Percentiles rank a stretch among this genome's conserved stretches.
These are phyloP conservation scores for Eristalinus sepulchralis DNA, from an alignment of 2,888 invertebrate species.

Conservation along the genomic window DNA sequence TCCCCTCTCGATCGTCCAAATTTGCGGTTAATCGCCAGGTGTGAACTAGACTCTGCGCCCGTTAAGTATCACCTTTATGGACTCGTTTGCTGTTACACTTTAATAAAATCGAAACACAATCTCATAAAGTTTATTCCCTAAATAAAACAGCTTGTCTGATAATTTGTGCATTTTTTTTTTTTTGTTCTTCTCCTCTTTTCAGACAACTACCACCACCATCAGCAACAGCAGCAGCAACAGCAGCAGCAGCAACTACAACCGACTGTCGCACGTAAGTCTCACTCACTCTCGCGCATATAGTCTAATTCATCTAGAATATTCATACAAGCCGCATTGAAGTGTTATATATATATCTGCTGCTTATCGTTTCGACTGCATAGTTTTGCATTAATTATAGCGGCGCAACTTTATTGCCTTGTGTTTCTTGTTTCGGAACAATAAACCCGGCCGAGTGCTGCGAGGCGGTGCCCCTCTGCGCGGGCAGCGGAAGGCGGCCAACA, in stretches of 20 bases:
- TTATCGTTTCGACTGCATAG: constrained; percentile 40
- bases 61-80: neutral
- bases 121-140: neutral
- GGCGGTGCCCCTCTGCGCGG: neutral
- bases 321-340: constrained; percentile 16
- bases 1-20: neutral
- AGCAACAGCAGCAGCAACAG: no score
- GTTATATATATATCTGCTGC: constrained; percentile 27
- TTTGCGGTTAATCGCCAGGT: neutral
- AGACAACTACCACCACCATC: constrained; percentile 25
- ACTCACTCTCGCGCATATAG: neutral
- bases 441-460: neutral
- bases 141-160: neutral
- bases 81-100: neutral
- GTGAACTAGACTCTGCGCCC: neutral
- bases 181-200: constrained; percentile 12
- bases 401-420: constrained; percentile 41
- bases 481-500: neutral
- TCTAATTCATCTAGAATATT: constrained; percentile 43
- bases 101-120: neutral
- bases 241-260: no score
- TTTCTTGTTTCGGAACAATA: constrained; percentile 47
- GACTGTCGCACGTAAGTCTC: constrained; percentile 26
- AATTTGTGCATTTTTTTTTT: neutral
- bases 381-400: constrained; percentile 52